Percentiles rank a stretch among this genome's conserved stretches.
These are phyloP conservation scores for Neopipo cinnamomea DNA, from an alignment of 2,113 vertebrate species.

Conservation along the genomic window DNA sequence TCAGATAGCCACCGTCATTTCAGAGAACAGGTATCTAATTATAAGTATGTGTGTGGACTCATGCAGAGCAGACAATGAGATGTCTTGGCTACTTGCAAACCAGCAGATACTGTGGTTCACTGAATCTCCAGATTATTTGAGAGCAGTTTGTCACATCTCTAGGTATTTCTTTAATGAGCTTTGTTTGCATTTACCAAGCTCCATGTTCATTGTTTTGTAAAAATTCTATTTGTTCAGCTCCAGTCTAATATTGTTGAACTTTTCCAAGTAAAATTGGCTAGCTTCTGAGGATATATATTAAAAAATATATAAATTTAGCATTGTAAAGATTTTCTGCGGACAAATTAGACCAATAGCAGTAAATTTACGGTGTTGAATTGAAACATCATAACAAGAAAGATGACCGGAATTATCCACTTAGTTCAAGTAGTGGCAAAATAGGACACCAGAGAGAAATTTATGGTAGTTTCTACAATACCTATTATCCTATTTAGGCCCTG, in stretches of 20 bases:
- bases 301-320: not conserved
- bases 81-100: constrained; percentile 41
- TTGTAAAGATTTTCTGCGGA: constrained; percentile 3
- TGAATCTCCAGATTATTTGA: constrained; percentile 42
- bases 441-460: constrained; percentile 69
- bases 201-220: not conserved
- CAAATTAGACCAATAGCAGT: constrained; percentile 50
- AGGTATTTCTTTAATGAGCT: constrained; percentile 49
- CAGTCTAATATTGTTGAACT: not conserved
- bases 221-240: constrained; percentile 26
- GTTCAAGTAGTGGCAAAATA: constrained; percentile 67
- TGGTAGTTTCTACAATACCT: constrained; percentile 68
- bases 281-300: not conserved
- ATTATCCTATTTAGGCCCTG: constrained; percentile 63
- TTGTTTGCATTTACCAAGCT: constrained; percentile 36
- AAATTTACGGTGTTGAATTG: constrained; percentile 49
- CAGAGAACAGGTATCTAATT: constrained; percentile 58
- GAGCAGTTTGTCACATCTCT: constrained; percentile 36
- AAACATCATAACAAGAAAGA: constrained; percentile 66
- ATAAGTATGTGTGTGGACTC: constrained; percentile 36
- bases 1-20: constrained; percentile 11
- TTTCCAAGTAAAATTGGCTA: not conserved
- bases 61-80: constrained; percentile 38
- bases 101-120: constrained; percentile 47
- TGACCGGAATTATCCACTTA: constrained; percentile 69